These are phyloP conservation scores for Ceratosolen fusciceps DNA, from an alignment of 1,140 invertebrate species.

Conservation along the genomic window DNA sequence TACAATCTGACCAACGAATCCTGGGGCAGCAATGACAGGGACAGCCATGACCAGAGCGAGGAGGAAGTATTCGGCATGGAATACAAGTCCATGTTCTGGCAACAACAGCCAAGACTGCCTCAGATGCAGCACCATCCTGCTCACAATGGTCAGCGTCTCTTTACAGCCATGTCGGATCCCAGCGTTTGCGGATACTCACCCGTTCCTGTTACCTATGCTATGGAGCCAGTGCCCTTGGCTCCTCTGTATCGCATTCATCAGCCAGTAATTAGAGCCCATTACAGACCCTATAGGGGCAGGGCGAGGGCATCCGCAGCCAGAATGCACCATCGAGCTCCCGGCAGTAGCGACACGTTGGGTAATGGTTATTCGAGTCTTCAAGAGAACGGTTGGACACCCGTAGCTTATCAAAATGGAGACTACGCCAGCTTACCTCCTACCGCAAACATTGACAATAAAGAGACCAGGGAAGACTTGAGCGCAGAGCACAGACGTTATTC, in stretches of 20 bases:
- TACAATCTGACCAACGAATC: constrained; percentile 28
- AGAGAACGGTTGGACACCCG: constrained; percentile 62
- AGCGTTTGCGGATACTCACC: constrained; percentile 71
- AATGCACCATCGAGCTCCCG: constrained; percentile 45
- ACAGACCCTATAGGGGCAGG: constrained; percentile 55
- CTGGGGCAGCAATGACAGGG: constrained; percentile 48
- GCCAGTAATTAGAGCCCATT: constrained; percentile 58
- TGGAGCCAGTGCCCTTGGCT: constrained; percentile 72
- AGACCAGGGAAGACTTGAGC: constrained; percentile 60
- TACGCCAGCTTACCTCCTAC: constrained; percentile 72
- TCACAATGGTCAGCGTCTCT: constrained; percentile 68
- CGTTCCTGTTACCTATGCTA: constrained; percentile 68
- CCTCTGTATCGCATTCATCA: constrained; percentile 64
- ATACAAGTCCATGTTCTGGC: constrained; percentile 56
- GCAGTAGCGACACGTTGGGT: constrained; percentile 53
- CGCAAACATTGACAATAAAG: constrained; percentile 63
- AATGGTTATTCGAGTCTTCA: constrained; percentile 63
- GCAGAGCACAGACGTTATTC: constrained; percentile 71
- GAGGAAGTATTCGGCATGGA: constrained; percentile 51
- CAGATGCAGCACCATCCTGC: constrained; percentile 47
- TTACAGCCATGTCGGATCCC: constrained; percentile 71
- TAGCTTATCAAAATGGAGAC: constrained; percentile 65
- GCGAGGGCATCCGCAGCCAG: constrained; percentile 52
- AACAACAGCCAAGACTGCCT: constrained; percentile 39
- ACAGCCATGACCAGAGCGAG: constrained; percentile 43